A percentile compares a stretch with the other conserved stretches of the same genome.
These are phyloP conservation scores for Ambastaia sidthimunki DNA, from an alignment of 2,797 vertebrate genomes.

Conservation along the genomic window DNA sequence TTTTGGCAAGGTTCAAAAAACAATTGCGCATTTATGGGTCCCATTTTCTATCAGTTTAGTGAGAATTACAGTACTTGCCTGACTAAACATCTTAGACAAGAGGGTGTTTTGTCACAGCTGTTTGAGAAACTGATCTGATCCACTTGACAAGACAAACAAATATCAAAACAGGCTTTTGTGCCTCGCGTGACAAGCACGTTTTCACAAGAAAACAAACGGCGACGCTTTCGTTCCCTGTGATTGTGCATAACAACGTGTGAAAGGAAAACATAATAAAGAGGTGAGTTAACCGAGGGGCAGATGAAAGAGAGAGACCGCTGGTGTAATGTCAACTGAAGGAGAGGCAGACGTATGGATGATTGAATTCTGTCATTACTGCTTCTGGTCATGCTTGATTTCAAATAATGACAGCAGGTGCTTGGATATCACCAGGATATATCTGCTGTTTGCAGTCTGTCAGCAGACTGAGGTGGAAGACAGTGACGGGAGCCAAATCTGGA, in stretches of 20 bases:
- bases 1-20: constrained; percentile 53
- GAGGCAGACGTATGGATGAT: constrained; percentile 55
- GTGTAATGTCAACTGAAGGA: constrained; percentile 64
- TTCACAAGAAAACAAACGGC: constrained; percentile 22
- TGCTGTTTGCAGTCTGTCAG: constrained; percentile 60
- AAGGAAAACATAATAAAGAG: constrained; percentile 46
- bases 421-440: constrained; percentile 58
- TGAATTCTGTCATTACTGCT: constrained; percentile 63
- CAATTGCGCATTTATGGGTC: constrained; percentile 34
- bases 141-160: constrained; percentile 43
- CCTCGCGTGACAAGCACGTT: constrained; percentile 13
- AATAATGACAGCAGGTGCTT: constrained; percentile 60
- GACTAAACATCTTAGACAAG: constrained; percentile 42
- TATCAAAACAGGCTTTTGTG: constrained; percentile 49
- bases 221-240: constrained; percentile 17
- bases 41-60: constrained; percentile 41
- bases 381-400: constrained; percentile 64
- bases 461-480: constrained; percentile 49
- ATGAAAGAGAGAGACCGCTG: constrained; percentile 51
- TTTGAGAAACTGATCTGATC: constrained; percentile 51
- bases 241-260: constrained; percentile 31
- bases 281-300: constrained; percentile 47
- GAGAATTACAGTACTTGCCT: constrained; percentile 30
- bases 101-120: constrained; percentile 34
- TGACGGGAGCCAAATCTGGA: constrained; percentile 44